These are phyloP conservation scores for Bothrops jararaca DNA, from an alignment of 2,113 vertebrate species.

Conservation along the genomic window DNA sequence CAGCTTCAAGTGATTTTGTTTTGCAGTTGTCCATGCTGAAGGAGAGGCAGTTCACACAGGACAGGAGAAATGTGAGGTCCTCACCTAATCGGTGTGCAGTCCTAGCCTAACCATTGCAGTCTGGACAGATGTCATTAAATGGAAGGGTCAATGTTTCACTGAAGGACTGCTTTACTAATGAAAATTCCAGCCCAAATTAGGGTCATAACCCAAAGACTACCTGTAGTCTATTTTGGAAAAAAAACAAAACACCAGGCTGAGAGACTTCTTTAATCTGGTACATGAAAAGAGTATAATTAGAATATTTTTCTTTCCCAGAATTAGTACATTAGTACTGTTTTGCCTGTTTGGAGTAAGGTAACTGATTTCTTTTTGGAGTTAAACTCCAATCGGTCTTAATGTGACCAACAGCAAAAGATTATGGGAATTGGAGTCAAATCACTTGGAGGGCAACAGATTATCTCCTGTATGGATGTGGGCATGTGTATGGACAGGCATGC, in stretches of 20 bases:
- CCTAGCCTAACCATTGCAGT: background rate
- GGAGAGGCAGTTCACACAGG: background rate
- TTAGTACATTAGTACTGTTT: background rate
- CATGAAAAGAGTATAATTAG: background rate
- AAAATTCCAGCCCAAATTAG: background rate
- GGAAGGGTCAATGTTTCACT: background rate
- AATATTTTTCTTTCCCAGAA: background rate
- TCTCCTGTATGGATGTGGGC: background rate
- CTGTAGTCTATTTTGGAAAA: background rate
- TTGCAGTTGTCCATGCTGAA: background rate
- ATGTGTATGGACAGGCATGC: background rate
- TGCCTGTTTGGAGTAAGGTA: background rate
- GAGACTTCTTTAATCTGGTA: background rate
- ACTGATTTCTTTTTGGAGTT: background rate
- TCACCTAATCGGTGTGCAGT: background rate
- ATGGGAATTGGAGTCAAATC: background rate
- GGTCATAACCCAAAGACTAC: background rate
- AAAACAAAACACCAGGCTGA: background rate
- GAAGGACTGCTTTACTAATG: background rate
- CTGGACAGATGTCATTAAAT: background rate
- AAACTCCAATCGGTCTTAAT: background rate
- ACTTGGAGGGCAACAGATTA: background rate
- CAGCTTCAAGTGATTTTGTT: background rate
- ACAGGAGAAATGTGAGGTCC: background rate
- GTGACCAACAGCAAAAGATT: too few species aligned